Base-by-base conservation (phyloP, 2,888 invertebrate species). In the Arge pagana region DNA sequence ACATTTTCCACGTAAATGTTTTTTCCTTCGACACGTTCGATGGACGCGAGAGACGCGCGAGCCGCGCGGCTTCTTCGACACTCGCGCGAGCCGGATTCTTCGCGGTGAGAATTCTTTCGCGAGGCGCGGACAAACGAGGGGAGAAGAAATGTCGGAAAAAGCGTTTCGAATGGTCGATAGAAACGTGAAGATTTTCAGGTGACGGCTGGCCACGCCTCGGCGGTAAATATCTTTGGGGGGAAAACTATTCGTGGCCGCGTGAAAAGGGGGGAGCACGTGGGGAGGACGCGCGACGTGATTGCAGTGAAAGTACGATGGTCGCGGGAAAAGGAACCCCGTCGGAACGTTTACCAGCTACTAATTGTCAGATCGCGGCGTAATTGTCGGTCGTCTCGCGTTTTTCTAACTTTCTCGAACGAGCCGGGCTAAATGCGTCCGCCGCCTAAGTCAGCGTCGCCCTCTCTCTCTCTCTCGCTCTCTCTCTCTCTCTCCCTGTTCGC, bases 351-450 rank as follows among this genome's bases (percentile, higher is more conserved):
- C 68, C 63, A 65, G 60, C 68, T 70, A 70, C 71, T 72, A 70
- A 72, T 72, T 72, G 72, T 72, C 71, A 71, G 68, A 72, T 69
- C 67, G 64, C 67, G 69, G 68, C 67, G 67, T 72, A 70, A 72
- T 72, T 69, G 70, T 66, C 71, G 63, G 60, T 62, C 61, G 67
- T 67, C 64, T 64, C 65, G 58, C 61, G 59, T 66, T 65, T 70
- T 62, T 62, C 58, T 56, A 55, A 48, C 58, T 59, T 57, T 49
- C 53, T 39, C 43, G 54, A 55, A 35, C 51, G 39, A 31, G 54
- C 50, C 53, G 53, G 36, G 61, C 68, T 68, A 69, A 68, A 69
- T 65, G 58, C 52, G 67, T 65, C 62, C 55, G 52, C 56, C 63
- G 59, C 60, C n/a, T 28, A 42, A 42, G 18, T 42, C 7, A 42